These are phyloP conservation scores for Hozukius guyotensis DNA, from an alignment of 2,797 vertebrate genomes.

Conservation along the genomic window DNA sequence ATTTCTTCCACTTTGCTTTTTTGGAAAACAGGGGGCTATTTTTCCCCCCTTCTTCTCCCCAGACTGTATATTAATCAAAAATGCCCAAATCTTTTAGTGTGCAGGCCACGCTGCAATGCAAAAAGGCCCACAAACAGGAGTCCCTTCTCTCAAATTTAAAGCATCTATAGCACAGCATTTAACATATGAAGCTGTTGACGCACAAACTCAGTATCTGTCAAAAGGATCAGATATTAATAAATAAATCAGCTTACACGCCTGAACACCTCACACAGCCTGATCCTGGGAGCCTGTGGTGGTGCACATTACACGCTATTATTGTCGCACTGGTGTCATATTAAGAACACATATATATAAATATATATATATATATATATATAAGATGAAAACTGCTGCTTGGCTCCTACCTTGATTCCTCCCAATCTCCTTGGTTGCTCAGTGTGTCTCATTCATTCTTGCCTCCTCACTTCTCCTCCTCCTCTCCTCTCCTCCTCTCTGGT, in stretches of 20 bases:
- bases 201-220: constrained; percentile 65
- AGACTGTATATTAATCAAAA: constrained; percentile 31
- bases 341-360: constrained; percentile 3
- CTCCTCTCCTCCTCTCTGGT: constrained; percentile 68
- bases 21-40: not conserved
- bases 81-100: constrained; percentile 29
- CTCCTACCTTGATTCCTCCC: constrained; percentile 84
- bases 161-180: constrained; percentile 47
- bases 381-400: constrained; percentile 45
- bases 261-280: constrained; percentile 41
- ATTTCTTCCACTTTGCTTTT: constrained; percentile 6
- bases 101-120: constrained; percentile 43
- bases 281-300: constrained; percentile 21
- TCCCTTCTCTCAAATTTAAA: constrained; percentile 18
- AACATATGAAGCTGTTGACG: constrained; percentile 54
- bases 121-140: constrained; percentile 32
- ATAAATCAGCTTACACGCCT: constrained; percentile 68
- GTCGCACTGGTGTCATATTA: constrained; percentile 36
- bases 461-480: constrained; percentile 71
- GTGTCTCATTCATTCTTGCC: constrained; percentile 82
- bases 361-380: not conserved
- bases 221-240: constrained; percentile 65
- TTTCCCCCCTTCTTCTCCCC: not conserved
- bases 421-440: constrained; percentile 79
- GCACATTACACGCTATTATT: constrained; percentile 42